Conservation (phyloP, 2,113 vertebrate genomes). For the Speoplatyrhinus poulsoni region DNA sequence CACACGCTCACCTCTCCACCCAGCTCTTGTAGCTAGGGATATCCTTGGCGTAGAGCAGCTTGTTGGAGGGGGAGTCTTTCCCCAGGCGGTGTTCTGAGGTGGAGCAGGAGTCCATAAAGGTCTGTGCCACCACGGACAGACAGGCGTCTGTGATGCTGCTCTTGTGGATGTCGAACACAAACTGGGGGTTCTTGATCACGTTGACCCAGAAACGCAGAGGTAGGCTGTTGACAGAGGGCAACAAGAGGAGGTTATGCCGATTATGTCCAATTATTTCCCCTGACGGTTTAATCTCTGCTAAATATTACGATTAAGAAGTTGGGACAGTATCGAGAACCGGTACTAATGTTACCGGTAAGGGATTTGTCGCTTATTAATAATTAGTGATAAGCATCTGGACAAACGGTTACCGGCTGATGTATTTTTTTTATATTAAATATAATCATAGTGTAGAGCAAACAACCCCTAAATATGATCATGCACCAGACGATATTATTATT, state of each 20-base stretch:
- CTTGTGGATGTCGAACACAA: constrained; percentile 98
- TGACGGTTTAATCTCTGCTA: too few relatives aligned
- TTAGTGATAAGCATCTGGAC: too few relatives aligned
- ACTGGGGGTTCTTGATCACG: constrained; percentile 99
- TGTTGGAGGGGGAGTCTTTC: constrained; percentile 98
- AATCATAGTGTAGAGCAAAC: too few relatives aligned
- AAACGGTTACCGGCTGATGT: too few relatives aligned
- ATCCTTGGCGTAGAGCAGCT: constrained; percentile 99
- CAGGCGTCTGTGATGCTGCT: constrained; percentile 99
- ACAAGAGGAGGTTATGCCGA: not conserved
- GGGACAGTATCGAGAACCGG: too few relatives aligned
- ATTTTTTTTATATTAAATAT: too few relatives aligned
- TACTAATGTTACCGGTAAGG: too few relatives aligned
- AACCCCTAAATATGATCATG: too few relatives aligned
- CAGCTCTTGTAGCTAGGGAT: constrained; percentile 99
- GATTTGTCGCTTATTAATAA: not conserved
- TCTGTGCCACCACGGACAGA: constrained; percentile 96
- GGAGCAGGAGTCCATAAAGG: constrained; percentile 99
- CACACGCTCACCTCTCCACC: constrained; percentile 92
- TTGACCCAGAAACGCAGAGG: constrained; percentile 97
- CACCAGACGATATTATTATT: too few relatives aligned
- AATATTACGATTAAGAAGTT: too few relatives aligned
- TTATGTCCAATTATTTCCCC: not conserved
- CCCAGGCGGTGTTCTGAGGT: constrained; percentile 97
- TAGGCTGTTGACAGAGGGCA: constrained; percentile 75